phyloP scores from a whole-genome alignment of 2,888 invertebrate species.

The Apotomis turbidana region DNA sequence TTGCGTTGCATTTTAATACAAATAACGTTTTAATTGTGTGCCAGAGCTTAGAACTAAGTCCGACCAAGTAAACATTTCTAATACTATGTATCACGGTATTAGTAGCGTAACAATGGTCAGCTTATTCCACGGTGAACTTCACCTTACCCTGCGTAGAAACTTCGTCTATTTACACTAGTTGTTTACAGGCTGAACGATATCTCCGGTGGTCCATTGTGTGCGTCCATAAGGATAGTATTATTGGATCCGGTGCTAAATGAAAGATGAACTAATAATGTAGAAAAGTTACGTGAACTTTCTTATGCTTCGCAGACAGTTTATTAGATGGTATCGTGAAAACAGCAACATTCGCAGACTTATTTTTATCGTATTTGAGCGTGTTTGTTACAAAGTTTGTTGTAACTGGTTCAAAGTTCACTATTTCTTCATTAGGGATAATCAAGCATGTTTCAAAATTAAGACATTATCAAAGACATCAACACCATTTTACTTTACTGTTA shows the following conservation, averaged over 20 bases:
- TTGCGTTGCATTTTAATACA: too few species aligned
- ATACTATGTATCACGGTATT: background rate
- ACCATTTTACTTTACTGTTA: too few species aligned
- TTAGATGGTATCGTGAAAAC: slow-evolving; percentile 18
- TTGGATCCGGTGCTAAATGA: slow-evolving; percentile 32
- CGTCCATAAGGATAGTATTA: slow-evolving; percentile 29
- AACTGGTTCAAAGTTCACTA: background rate
- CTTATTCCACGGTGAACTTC: slow-evolving; percentile 23
- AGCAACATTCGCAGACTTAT: background rate
- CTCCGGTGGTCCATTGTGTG: slow-evolving; percentile 20
- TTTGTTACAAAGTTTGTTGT: background rate
- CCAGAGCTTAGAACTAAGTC: background rate
- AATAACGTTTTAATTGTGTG: too few species aligned
- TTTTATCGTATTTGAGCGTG: background rate
- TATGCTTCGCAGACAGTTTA: slow-evolving; percentile 24
- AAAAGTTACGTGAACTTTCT: slow-evolving; percentile 30
- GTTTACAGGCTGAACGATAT: slow-evolving; percentile 37
- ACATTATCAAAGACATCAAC: too few species aligned
- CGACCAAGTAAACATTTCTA: slow-evolving; percentile 1
- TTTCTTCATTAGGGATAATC: background rate
- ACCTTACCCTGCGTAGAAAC: slow-evolving; percentile 31
- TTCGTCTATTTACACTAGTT: slow-evolving; percentile 32
- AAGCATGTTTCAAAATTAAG: background rate
- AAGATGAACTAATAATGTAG: slow-evolving; percentile 38
- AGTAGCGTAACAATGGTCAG: slow-evolving; percentile 9